Evolutionary conservation across 2,797 vertebrate genomes (phyloP), one percentile per base, ranked within the genome.

Genomic region (Mus minutoides): DNA sequence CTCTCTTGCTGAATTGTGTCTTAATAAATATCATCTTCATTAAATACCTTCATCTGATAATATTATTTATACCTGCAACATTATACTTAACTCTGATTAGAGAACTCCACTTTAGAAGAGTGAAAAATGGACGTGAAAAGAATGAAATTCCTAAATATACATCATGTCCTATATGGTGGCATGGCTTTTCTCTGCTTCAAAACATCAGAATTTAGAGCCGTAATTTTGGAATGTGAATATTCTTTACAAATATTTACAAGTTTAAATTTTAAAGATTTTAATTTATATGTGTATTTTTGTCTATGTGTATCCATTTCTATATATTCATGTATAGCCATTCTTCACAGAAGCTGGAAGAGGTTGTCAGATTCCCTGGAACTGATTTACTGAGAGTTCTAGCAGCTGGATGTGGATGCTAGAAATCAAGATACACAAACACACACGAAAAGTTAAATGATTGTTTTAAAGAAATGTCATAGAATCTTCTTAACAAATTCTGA

Each of bases 1-100:
- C 97, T 97, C 92, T 96, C 97, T 97, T 97, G 98, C 98, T 96
- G 96, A 97, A 97, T 96, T 96, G 94, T 94, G 52, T 97, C 97
- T 98, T 97, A 97, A 98, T 98, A 98, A 98, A 97, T 94, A 98
- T 46, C 92, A 96, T 60, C 97, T 98, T 98, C 96, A 97, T 98
- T 97, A 97, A 98, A 97, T 97, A 82, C 17, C 54, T 97, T 95
- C 95, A 97, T 97, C 97, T 49, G 94, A 97, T 98, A 97, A 92
- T 64, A 97, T 97, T 98, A 97, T 97, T 91, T 97, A 73, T 86
- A 97, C 82, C 94, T 98, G 97, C 71, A 89, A 88, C 94, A 89
- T 56, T 82, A 92, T 54, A 95, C 96, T 88, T 96, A 91, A 79
- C 92, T 97, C 84, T 98, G 96, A 98, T 98, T 98, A 97, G 96